Base-by-base conservation (phyloP, 2,888 invertebrate genomes). In the Dione juno region DNA sequence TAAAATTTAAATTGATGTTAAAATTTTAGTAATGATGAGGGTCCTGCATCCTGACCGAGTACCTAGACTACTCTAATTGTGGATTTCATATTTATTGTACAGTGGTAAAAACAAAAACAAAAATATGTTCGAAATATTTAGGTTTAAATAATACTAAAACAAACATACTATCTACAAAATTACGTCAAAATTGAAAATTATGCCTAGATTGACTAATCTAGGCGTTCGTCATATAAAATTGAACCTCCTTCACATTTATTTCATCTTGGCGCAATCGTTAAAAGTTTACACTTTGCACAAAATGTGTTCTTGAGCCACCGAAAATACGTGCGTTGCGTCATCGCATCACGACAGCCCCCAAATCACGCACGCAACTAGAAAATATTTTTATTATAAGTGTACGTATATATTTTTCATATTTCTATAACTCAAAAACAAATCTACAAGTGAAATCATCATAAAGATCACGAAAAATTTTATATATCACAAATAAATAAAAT, bases 281-380 rank as follows among this genome's bases (percentile, higher is more conserved):
- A 40, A 16, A 57, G 67, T 67, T 37, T 43, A 40, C 37, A 40
- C 16, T 57, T 59, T 28, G 35, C 41, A 43, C 61, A 43, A 61
- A 61, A 61, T 43, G 14, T 43, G 67, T 53, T 61, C 53, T 67
- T 67, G 59, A 53, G 61, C 41, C 52, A 61, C 61, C 61, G 43
- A 61, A 67, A 67, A 53, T 45, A 61, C 59, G 67, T 67, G 10
- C 52, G 52, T 67, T 67, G 61, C 67, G 35, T 61, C 61, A 67
- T 67, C 52, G 19, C 67, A 61, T 53, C 35, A 67, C 61, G 52
- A 61, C 50, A 61, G 67, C 61, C 61, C 59, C 59, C n/a, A 61
- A 61, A 53, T 67, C 52, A 67, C 43, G 53, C 67, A 28, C 41
- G 43, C 61, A 28, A 53, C 43, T 28, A 67, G 41, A 61, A 67